Conservation (phyloP, 2,888 invertebrate genomes). For the Dynastes grantii region DNA sequence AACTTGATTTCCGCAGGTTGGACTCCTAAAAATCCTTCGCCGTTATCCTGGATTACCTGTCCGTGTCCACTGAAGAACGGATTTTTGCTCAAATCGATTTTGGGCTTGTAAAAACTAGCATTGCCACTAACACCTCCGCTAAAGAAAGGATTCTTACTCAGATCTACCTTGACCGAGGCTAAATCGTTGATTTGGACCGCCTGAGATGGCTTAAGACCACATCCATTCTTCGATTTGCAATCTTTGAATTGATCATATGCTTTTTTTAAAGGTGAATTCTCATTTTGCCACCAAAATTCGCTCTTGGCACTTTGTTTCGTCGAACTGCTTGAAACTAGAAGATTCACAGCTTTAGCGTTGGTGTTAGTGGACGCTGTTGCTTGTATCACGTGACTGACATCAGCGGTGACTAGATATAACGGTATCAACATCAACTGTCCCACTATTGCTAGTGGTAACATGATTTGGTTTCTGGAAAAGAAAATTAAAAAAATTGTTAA, state of each 20-base stretch:
- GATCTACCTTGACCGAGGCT: constrained; percentile 55
- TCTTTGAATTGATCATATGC: constrained; percentile 68
- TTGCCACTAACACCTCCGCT: constrained; percentile 56
- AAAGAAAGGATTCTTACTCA: constrained; percentile 64
- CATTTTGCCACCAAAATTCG: constrained; percentile 77
- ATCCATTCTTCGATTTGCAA: constrained; percentile 62
- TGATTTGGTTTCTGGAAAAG: constrained; percentile 55
- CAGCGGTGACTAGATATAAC: constrained; percentile 59
- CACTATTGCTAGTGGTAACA: constrained; percentile 66
- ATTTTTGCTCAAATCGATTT: constrained; percentile 60
- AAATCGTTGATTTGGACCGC: constrained; percentile 20
- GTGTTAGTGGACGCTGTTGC: constrained; percentile 58
- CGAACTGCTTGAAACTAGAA: constrained; percentile 47
- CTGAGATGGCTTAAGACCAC: constrained; percentile 56
- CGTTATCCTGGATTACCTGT: constrained; percentile 61
- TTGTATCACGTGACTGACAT: constrained; percentile 63
- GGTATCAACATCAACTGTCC: constrained; percentile 60
- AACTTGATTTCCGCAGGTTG: constrained; percentile 63
- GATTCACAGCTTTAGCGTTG: constrained; percentile 53
- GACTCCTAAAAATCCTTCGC: constrained; percentile 67
- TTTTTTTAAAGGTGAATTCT: constrained; percentile 75
- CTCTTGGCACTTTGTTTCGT: constrained; percentile 58
- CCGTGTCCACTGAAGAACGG: constrained; percentile 65
- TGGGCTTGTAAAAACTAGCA: constrained; percentile 38
- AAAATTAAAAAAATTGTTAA: constrained; percentile 22